Evolutionary conservation across 2,797 vertebrate species (phyloP).

Genomic region (Selene dorsalis): DNA sequence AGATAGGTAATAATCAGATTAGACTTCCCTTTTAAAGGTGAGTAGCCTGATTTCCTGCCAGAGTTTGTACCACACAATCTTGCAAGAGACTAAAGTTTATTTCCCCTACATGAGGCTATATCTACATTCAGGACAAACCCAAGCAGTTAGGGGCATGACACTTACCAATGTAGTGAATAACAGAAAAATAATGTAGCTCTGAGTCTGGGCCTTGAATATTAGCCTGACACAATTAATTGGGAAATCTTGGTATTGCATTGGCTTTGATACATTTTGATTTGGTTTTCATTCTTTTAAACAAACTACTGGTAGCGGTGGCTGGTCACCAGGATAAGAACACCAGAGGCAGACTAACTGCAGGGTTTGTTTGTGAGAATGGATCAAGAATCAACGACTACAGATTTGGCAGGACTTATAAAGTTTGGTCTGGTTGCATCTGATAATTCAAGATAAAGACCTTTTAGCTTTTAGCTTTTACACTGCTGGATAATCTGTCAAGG

Average conservation of each 20-base stretch:
- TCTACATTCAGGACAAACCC: not conserved
- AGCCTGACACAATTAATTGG: not conserved
- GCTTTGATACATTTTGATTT: not conserved
- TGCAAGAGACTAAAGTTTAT: constrained; percentile 10
- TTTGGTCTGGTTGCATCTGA: not conserved
- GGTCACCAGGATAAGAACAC: not conserved
- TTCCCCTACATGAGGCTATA: not conserved
- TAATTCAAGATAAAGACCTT: not conserved
- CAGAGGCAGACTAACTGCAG: not conserved
- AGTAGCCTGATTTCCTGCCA: not conserved
- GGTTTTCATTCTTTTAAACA: not conserved
- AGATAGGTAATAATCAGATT: not conserved
- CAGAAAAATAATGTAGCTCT: no score
- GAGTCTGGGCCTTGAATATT: not conserved
- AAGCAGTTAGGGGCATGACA: no score
- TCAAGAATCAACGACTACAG: not conserved
- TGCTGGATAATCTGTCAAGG: not conserved
- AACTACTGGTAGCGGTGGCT: not conserved
- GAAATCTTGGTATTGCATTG: not conserved
- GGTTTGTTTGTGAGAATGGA: no score
- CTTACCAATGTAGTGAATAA: not conserved
- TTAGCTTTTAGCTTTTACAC: not conserved
- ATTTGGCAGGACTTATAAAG: not conserved
- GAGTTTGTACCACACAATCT: constrained; percentile 5
- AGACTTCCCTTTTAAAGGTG: not conserved